Percentiles rank a stretch among this genome's conserved stretches.
Evolutionary conservation across 2,797 vertebrate genomes (phyloP).

Genomic region (Percopsis omiscomaycus): DNA sequence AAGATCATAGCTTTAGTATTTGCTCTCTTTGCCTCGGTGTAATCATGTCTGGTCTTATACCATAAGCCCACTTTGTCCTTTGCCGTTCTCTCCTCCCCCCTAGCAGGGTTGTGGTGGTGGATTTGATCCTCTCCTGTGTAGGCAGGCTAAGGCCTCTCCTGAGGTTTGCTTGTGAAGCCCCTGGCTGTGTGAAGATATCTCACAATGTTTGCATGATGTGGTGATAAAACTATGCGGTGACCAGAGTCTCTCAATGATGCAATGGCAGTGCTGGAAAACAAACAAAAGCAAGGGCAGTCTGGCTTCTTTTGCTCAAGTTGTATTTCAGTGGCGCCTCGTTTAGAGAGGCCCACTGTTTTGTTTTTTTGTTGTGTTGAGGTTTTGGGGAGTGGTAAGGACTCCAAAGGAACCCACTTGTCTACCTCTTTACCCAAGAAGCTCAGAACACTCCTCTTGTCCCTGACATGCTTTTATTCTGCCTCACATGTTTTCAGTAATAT

Average conservation of each 20-base stretch:
- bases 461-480: not conserved
- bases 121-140: conserved; percentile 37
- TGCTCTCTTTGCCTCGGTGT: conserved; percentile 11
- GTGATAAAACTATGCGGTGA: conserved; percentile 42
- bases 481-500: not conserved
- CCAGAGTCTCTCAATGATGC: conserved; percentile 47
- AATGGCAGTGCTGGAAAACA: conserved; percentile 16
- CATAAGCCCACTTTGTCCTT: conserved; percentile 24
- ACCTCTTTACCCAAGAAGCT: not conserved
- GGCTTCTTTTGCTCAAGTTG: conserved; percentile 7
- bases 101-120: conserved; percentile 25
- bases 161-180: conserved; percentile 46
- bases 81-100: conserved; percentile 42
- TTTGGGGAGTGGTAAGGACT: conserved; percentile 7
- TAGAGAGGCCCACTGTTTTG: not conserved
- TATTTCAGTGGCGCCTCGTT: not conserved
- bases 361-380: conserved; percentile 9
- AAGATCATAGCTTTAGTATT: conserved; percentile 1
- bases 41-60: conserved; percentile 32
- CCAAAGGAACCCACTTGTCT: not conserved
- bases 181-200: conserved; percentile 48
- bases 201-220: conserved; percentile 41
- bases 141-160: conserved; percentile 46
- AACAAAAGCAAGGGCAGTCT: conserved; percentile 6
- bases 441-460: not conserved